Evolutionary conservation across 2,797 vertebrate species (phyloP), one percentile per base, ranked within the genome.

Genomic region (Microcaecilia unicolor): DNA sequence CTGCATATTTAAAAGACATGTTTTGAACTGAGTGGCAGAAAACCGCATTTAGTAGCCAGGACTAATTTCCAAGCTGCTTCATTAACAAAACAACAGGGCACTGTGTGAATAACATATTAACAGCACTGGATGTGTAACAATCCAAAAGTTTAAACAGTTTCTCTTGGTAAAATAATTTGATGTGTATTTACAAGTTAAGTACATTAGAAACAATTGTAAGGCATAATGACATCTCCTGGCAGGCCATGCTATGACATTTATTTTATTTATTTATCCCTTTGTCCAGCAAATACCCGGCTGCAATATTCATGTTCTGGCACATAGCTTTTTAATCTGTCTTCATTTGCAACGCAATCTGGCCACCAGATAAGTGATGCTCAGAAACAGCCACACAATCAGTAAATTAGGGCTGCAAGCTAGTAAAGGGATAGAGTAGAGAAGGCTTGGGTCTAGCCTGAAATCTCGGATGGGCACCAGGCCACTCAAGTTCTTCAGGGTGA

Each of bases 401-500:
- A 99, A 90, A 88, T 91, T 95, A 64, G 95, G 96, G 84, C 91
- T 98, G 67, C 98, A 81, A 35, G 94, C 92, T 73, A 99, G 71
- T 61, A 99, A 83, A 62, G 96, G 96, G 70, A 99, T 83, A 44
- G 95, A 98, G 83, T 97, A 98, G 71, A 98, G 86, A 37, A 99
- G 92, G 81, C 84, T 92, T 75, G 93, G 90, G 62, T 98, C 95
- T 84, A 98, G 84, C 60, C 87, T 87, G 76, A 93, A 80, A 81
- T 98, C 93, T 54, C 93, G 91, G 80, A 94, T 82, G 37, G 96
- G 94, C 85, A 94, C 87, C 89, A 97, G 67, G 70, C 95, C 94
- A 56, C 92, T 90, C 86, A 95, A 81, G 87, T 98, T 99, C 95
- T 99, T 99, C 94, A 96, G 93, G 76, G 85, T 90, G 81, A 98